A percentile compares a stretch with the other conserved stretches of the same genome.
These are phyloP conservation scores for Myiagra hebetior DNA, from an alignment of 2,113 vertebrate species.

Conservation along the genomic window DNA sequence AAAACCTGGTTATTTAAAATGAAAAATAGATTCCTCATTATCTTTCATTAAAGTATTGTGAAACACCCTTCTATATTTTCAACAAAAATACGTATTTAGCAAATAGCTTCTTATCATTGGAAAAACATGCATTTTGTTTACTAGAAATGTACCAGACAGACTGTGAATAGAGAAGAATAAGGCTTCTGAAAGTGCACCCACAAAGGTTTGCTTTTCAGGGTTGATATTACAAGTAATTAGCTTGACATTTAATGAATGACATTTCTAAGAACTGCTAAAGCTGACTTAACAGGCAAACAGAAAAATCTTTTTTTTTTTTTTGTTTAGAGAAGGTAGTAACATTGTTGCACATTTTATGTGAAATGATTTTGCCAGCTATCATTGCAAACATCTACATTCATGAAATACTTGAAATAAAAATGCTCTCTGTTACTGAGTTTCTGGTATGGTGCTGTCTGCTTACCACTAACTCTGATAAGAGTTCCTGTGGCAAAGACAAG, in stretches of 20 bases:
- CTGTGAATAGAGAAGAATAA: conserved; percentile 8
- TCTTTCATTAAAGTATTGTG: not conserved
- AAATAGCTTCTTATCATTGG: not conserved
- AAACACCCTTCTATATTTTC: not conserved
- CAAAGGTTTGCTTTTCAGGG: conserved; percentile 46
- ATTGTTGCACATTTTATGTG: conserved; percentile 21
- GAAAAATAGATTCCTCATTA: not conserved
- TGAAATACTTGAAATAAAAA: conserved; percentile 39
- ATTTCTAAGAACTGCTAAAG: conserved; percentile 50
- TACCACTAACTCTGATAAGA: conserved; percentile 15
- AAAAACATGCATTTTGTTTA: conserved; percentile 19
- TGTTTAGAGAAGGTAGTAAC: conserved; percentile 31
- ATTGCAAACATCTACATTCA: conserved; percentile 49
- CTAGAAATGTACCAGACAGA: conserved; percentile 32
- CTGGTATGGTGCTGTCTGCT: not conserved
- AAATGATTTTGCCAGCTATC: not conserved
- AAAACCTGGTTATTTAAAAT: not conserved
- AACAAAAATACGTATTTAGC: not conserved
- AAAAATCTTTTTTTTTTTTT: conserved; percentile 16
- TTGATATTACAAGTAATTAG: conserved; percentile 61
- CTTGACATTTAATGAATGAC: conserved; percentile 60
- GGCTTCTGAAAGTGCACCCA: conserved; percentile 28
- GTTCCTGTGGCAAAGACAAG: conserved; percentile 22
- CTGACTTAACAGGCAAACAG: conserved; percentile 20
- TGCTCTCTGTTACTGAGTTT: not conserved